Percentiles rank a stretch among this genome's conserved stretches.
Evolutionary conservation across 2,888 invertebrate species (phyloP).

Genomic region (Melanostoma scalare): DNA sequence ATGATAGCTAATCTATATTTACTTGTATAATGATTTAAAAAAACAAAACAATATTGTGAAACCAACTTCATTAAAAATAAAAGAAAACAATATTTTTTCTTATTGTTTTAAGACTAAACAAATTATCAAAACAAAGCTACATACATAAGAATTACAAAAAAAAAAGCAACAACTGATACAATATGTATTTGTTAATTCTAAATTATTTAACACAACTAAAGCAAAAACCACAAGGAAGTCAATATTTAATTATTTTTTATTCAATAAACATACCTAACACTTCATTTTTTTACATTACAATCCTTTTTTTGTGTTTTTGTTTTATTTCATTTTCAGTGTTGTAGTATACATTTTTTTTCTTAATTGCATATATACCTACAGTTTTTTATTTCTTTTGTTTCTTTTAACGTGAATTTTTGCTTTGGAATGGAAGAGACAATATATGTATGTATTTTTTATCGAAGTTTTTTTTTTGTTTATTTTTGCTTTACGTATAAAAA

Average conservation of each 20-base stretch:
- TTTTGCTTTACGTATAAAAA: conserved; percentile 49
- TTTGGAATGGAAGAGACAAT: conserved; percentile 71
- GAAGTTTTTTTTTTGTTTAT: conserved; percentile 18
- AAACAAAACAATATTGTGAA: conserved; percentile 37
- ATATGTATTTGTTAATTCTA: conserved; percentile 26
- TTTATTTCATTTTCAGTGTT: conserved; percentile 13
- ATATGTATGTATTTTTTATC: conserved; percentile 49
- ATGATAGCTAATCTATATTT: conserved; percentile 20
- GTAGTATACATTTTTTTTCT: conserved; percentile 28
- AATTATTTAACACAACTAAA: conserved; percentile 55
- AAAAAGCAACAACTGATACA: conserved; percentile 32
- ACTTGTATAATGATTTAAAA: conserved; percentile 25
- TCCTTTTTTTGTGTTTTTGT: conserved; percentile 27
- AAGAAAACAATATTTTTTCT: conserved; percentile 15
- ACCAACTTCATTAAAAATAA: conserved; percentile 52
- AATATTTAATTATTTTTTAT: conserved; percentile 21
- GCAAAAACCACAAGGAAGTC: conserved; percentile 65
- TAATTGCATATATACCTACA: conserved; percentile 15
- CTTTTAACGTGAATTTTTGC: conserved; percentile 54
- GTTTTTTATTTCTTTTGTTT: conserved; percentile 20
- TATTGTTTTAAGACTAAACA: conserved; percentile 25
- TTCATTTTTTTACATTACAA: conserved; percentile 21
- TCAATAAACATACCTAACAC: conserved; percentile 24
- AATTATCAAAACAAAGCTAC: conserved; percentile 22
- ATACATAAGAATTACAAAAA: conserved; percentile 19